Evolutionary conservation across 2,113 vertebrate species (phyloP).

Genomic region (Sterna hirundo): DNA sequence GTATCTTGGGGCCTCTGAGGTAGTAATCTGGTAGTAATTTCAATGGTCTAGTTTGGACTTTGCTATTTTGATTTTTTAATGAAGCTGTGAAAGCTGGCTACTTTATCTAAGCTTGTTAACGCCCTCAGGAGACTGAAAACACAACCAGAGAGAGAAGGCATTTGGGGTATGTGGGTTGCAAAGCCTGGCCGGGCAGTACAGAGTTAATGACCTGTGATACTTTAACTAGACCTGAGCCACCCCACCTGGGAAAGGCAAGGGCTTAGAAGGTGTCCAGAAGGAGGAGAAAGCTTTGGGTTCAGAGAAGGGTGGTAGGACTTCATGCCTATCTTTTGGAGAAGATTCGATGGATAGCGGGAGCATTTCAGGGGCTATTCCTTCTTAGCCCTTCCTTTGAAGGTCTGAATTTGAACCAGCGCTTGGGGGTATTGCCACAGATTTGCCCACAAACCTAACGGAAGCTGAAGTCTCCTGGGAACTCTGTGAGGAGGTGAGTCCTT

Average conservation of each 20-base stretch:
- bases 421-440: not conserved
- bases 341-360: not conserved
- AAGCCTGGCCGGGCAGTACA: not conserved
- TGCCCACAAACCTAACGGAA: not conserved
- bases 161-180: not conserved
- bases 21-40: not conserved
- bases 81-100: not conserved
- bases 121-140: not conserved
- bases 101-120: not conserved
- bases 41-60: not conserved
- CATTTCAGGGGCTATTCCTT: not conserved
- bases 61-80: not conserved
- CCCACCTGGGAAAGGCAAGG: not conserved
- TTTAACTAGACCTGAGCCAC: not conserved
- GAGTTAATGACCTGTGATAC: not conserved
- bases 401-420: not conserved
- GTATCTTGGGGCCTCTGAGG: not conserved
- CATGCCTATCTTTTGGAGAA: not conserved
- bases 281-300: not conserved
- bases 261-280: not conserved
- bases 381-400: not conserved
- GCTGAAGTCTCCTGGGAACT: not conserved
- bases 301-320: not conserved
- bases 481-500: not conserved
- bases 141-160: not conserved